Base-by-base conservation (phyloP, 2,888 invertebrate genomes). In the Drosophila anomalata region DNA sequence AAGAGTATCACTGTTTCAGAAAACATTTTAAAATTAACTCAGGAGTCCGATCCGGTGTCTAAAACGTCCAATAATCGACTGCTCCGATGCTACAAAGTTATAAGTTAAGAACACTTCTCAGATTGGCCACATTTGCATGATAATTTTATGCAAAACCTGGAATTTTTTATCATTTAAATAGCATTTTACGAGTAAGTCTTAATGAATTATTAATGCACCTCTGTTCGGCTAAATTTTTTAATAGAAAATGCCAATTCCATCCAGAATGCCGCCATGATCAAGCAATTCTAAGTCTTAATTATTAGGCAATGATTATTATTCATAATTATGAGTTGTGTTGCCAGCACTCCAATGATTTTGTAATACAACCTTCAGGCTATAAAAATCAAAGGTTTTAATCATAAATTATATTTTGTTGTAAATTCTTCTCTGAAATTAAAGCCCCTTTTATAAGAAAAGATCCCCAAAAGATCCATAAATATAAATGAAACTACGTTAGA, bases 81-180 rank as follows among this genome's bases (percentile, higher is more conserved):
- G 58, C 12, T 39, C 44, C 9, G 31, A 12, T 51, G 55, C 57
- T 53, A 73, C 36, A 54, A 53, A 46, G 24, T 60, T 61, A 11
- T 17, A 20, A 42, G 11, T 29, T 63, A 3, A 57, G 69, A 70
- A 67, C 50, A 52, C 29, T 50, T 54, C 22, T 29, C 11, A 12
- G 50, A 24, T 44, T 20, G 41, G 61, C 29, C 66, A 31, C 39
- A 60, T 69, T 26, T 26, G 17, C 59, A 79, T 78, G 75, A 66
- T 69, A 78, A 79, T 75, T 36, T 63, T 56, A 78, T 74, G 73
- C 73, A 77, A 70, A 22, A 53, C 60, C 51, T 56, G 78, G 67
- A 60, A 41, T 66, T 50, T 75, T 58, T 60, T 44, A 61, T 53
- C 56, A 51, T 76, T 53, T 76, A 55, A 69, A 66, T 75, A 72